Conservation (phyloP, 2,797 vertebrate species). For the Mormyrus proboscirostris region DNA sequence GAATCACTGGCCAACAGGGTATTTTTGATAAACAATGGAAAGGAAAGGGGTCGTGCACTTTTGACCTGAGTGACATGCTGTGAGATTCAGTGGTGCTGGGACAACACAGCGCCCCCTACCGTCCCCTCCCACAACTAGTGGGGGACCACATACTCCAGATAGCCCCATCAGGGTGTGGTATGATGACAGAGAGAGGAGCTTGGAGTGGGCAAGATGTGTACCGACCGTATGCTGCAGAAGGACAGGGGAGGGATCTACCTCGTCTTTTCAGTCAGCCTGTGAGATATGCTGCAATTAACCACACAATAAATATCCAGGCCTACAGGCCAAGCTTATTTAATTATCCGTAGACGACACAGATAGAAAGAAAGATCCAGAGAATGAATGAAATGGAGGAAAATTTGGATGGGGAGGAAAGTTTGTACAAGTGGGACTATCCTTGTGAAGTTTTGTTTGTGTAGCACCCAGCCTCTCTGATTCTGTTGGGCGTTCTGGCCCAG, state of each 20-base stretch:
- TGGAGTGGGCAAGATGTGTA: background rate
- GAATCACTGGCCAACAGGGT: background rate
- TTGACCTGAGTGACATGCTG: background rate
- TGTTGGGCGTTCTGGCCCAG: slow-evolving; percentile 39
- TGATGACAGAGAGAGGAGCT: background rate
- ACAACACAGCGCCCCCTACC: background rate
- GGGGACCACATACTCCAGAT: background rate
- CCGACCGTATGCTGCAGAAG: background rate
- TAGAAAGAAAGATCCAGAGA: background rate
- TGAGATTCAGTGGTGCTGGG: background rate
- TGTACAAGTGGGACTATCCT: slow-evolving; percentile 21
- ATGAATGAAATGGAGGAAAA: background rate
- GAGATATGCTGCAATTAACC: background rate
- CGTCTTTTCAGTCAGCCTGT: background rate
- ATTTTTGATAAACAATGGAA: background rate
- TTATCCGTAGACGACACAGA: background rate
- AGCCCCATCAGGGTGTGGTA: background rate
- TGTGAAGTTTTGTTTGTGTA: background rate
- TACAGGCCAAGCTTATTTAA: background rate
- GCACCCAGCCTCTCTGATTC: slow-evolving; percentile 32
- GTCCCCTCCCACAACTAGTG: background rate
- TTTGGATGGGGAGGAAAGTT: slow-evolving; percentile 5
- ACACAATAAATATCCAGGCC: background rate
- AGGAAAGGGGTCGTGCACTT: background rate
- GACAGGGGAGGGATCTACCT: background rate